Base-by-base conservation (phyloP, 2,797 vertebrate species). In the Balearica regulorum region DNA sequence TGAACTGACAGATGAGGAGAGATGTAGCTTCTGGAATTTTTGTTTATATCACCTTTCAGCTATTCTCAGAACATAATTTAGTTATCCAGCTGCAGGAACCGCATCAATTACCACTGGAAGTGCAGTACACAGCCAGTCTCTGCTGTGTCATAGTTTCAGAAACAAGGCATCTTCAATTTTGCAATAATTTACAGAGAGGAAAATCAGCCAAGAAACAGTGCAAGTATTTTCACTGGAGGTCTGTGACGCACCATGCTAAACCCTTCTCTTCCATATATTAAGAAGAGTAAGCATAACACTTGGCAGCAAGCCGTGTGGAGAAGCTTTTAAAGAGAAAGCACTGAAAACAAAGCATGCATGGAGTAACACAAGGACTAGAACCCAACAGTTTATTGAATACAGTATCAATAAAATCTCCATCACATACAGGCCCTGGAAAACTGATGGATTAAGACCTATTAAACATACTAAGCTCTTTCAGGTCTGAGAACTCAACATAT, bases 261-360 rank as follows among this genome's bases (percentile, higher is more conserved):
- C 16, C 26, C 16, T 44, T 31, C 43, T 62, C 26, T 72, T 69
- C n/a, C 37, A 43, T 16, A 5, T 11, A 35, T 21, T 37, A 43
- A 65, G 58, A 44, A 29, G 16, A 46, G 18, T 6, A 35, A 80
- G 35, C 11, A 9, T 14, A 71, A 76, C 4, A 3, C 16, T 31
- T 1, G 17, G 41, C 58, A 66, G 22, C 39, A 69, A 80, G 6
- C 22, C 0, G 0, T 7, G 10, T 31, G 25, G 29, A 75, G 5
- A 4, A 80, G 84, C 24, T 88, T 65, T 71, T 16, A 33, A 60
- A 83, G 44, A 20, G 18, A 41, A 19, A 70, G 39, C n/a, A 37
- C 35, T 55, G 22, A 51, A 80, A 90, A 18, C 35, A 76, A 39
- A 68, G 33, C 55, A 28, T 2, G 11, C 43, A 20, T 3, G 11